Evolutionary conservation across 2,888 invertebrate species (phyloP).

Genomic region (Cenopis cana): DNA sequence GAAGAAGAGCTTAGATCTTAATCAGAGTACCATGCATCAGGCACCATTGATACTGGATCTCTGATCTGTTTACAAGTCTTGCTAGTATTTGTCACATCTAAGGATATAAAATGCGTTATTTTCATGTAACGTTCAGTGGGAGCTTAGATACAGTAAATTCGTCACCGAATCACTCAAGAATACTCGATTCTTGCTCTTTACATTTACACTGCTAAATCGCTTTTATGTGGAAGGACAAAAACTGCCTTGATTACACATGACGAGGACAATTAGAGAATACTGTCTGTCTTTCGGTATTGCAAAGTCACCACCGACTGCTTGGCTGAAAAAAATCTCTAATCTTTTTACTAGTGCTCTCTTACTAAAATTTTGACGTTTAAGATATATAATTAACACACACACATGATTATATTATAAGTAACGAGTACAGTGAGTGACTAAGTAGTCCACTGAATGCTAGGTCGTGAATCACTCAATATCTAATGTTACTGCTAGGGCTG

Average conservation of each 20-base stretch:
- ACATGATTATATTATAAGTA: neutral
- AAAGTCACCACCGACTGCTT: neutral
- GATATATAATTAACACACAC: no score
- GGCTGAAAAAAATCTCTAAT: neutral
- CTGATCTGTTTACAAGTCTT: neutral
- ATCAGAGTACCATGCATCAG: neutral
- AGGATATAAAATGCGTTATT: neutral
- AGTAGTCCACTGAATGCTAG: no score
- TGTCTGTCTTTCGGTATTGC: neutral
- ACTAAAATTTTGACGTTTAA: neutral
- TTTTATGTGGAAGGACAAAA: neutral
- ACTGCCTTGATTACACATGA: neutral
- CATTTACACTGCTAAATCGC: neutral
- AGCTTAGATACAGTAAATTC: neutral
- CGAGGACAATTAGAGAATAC: neutral
- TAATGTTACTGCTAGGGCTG: neutral
- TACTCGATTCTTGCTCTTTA: neutral
- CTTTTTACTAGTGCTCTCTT: neutral
- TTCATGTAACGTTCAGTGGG: neutral
- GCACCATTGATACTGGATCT: neutral
- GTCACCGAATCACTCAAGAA: neutral
- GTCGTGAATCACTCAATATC: neutral
- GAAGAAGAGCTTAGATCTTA: neutral
- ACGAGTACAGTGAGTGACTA: neutral
- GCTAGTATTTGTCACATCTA: slow-evolving; percentile 1